phyloP scores from a whole-genome alignment of 2,113 vertebrate genomes.

The Asarcornis scutulata region DNA sequence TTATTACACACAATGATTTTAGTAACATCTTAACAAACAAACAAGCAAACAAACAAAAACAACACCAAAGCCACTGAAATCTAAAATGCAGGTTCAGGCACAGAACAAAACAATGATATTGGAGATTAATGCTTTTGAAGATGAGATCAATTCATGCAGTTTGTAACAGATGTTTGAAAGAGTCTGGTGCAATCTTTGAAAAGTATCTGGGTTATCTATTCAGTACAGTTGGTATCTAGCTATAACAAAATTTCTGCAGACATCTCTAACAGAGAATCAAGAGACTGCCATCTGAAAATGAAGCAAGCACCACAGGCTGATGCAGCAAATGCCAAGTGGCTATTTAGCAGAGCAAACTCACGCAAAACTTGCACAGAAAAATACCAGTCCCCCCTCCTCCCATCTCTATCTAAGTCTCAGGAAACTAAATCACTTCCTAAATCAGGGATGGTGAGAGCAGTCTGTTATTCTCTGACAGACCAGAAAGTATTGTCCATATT shows the following conservation, averaged over 20 bases:
- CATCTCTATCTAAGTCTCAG: conserved; percentile 34
- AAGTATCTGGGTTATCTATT: neutral
- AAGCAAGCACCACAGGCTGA: neutral
- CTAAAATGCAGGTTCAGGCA: conserved; percentile 1
- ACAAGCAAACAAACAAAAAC: conserved; percentile 1
- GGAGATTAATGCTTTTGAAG: neutral
- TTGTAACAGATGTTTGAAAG: neutral
- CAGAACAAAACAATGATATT: conserved; percentile 11
- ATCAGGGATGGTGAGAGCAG: conserved; percentile 3
- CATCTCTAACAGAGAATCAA: neutral
- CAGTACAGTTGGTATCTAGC: neutral
- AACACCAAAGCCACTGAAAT: neutral
- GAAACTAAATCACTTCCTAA: conserved; percentile 62
- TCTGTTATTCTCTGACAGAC: conserved; percentile 54
- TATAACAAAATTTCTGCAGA: neutral
- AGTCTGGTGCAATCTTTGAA: neutral
- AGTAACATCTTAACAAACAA: neutral
- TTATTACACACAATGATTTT: neutral
- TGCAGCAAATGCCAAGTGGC: conserved; percentile 47
- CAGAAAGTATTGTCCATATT: conserved; percentile 34
- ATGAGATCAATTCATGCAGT: neutral
- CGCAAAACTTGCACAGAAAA: neutral
- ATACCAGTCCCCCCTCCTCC: neutral
- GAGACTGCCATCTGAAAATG: neutral
- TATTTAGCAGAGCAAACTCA: conserved; percentile 26